phyloP scores from a whole-genome alignment of 2,113 vertebrate genomes.

The Microcebus jonahi region DNA sequence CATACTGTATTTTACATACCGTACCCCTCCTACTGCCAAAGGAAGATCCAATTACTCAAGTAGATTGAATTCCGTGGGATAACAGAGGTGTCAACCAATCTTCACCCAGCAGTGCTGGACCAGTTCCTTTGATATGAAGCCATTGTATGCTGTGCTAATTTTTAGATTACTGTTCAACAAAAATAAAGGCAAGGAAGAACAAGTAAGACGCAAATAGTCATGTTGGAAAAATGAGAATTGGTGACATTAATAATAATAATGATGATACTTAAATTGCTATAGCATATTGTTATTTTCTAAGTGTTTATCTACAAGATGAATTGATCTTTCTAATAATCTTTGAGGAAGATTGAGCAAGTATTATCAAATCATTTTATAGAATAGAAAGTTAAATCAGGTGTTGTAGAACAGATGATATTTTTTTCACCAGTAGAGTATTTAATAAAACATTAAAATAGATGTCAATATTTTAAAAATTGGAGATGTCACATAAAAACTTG shows the following conservation, averaged over 20 bases:
- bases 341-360: background rate
- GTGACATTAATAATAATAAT: background rate
- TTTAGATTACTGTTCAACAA: constrained; percentile 3
- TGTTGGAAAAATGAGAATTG: background rate
- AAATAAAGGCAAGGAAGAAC: background rate
- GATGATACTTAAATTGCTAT: background rate
- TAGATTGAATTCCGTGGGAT: background rate
- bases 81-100: background rate
- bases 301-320: background rate
- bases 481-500: background rate
- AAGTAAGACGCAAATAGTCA: background rate
- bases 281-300: background rate
- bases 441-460: constrained; percentile 21
- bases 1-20: constrained; percentile 49
- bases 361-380: background rate
- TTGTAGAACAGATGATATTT: background rate
- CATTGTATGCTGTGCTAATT: background rate
- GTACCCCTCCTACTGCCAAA: background rate
- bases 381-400: background rate
- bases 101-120: background rate
- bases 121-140: background rate
- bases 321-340: constrained; percentile 20
- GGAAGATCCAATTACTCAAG: constrained; percentile 1
- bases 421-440: background rate
- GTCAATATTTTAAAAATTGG: background rate